Evolutionary conservation across 2,797 vertebrate genomes (phyloP), one percentile per base, ranked within the genome.

Genomic region (Alosa sapidissima): DNA sequence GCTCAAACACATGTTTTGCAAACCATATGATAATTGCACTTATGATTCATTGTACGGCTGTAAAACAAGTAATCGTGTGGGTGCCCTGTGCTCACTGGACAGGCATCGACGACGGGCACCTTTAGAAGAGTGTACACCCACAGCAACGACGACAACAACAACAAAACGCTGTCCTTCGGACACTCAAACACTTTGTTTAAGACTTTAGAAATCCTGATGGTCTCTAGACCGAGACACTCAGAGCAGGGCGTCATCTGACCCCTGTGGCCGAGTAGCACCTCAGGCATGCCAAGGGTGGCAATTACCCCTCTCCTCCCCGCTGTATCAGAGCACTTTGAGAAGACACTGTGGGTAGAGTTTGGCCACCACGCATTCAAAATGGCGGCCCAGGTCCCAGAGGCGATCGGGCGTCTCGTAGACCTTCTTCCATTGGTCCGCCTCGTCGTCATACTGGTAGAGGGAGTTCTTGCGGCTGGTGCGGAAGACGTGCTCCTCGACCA

Each of bases 321-420:
- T 1, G 41, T 0, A 19, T 97, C 95, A 99, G 93, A 99, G 96
- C 92, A 99, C 98, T 97, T 99, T 99, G 96, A 99, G 98, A 91
- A 99, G 98, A 99, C 98, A 99, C 89, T 99, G 98, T 33, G 98
- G 98, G 93, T 99, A 99, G 86, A 99, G 96, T 95, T 99, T 99
- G 95, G 98, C 98, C 92, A 99, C 97, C 93, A 97, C 97, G 91
- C 98, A 99, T 95, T 99, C 98, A 94, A 99, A 99, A 96, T 99
- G 98, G 93, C 98, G 97, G 88, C 98, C 98, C 54, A 99, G 94
- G 94, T 99, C 98, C 98, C 98, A 99, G 92, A 99, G 97, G 88
- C 97, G 97, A 88, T 99, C 98, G 0, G 98, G 97, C 75, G 98
- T 98, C 94, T 99, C 98, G 0, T 99, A 99, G 6, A 99, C 93